These are phyloP conservation scores for Chloroceryle amazona DNA, from an alignment of 2,797 vertebrate species.

Conservation along the genomic window DNA sequence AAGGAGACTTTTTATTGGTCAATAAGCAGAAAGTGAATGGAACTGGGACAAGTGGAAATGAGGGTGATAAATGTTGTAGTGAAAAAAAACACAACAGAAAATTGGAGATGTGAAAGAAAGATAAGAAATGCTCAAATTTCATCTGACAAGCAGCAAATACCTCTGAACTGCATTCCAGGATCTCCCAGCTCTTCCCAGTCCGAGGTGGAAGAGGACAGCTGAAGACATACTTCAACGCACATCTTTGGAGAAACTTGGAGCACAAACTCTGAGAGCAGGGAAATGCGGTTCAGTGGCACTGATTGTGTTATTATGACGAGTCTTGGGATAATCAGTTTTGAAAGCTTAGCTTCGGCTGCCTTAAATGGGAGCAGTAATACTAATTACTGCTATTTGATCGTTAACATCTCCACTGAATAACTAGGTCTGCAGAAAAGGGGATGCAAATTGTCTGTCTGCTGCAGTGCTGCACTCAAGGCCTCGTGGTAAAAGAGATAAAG, in stretches of 20 bases:
- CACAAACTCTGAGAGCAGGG: no score
- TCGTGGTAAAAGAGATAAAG: not conserved
- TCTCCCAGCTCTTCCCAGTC: not conserved
- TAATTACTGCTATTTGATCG: not conserved
- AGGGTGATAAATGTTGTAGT: accelerated
- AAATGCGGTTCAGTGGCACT: accelerated
- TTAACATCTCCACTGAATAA: not conserved
- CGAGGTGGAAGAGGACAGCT: not conserved
- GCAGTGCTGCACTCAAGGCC: not conserved
- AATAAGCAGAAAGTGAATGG: not conserved
- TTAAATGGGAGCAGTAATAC: not conserved
- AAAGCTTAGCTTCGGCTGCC: not conserved
- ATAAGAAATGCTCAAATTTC: not conserved
- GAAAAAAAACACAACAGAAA: not conserved
- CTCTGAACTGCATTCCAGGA: not conserved
- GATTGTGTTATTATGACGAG: not conserved
- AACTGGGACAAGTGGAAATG: not conserved
- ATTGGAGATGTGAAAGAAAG: not conserved
- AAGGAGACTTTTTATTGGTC: not conserved
- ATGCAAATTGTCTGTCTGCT: accelerated
- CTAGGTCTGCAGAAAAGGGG: not conserved
- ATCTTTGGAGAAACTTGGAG: not conserved
- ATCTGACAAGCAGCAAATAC: not conserved
- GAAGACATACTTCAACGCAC: accelerated
- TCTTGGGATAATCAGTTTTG: not conserved